Evolutionary conservation across 2,888 invertebrate species (phyloP).

Genomic region (Acrocera orbiculus): DNA sequence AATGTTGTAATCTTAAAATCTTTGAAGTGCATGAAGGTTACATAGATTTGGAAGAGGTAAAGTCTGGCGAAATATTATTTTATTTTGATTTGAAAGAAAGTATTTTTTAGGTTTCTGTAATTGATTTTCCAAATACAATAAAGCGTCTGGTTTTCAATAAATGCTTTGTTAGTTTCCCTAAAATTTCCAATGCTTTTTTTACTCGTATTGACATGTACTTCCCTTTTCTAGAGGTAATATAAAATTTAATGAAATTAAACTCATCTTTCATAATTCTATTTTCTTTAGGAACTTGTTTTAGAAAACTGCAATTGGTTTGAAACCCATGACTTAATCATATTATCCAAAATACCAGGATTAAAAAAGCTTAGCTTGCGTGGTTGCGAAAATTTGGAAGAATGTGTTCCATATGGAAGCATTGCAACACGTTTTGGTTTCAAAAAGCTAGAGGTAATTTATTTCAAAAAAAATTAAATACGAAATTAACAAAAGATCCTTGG

Average conservation of each 20-base stretch:
- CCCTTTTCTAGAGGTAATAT: conserved; percentile 20
- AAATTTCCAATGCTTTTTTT: conserved; percentile 23
- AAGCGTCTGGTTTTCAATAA: conserved; percentile 35
- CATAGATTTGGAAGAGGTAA: conserved; percentile 24
- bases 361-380: conserved; percentile 44
- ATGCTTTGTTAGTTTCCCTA: conserved; percentile 21
- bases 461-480: too few relatives aligned
- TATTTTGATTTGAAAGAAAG: not conserved
- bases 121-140: conserved; percentile 44
- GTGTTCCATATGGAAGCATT: conserved; percentile 59
- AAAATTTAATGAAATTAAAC: not conserved
- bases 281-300: conserved; percentile 44
- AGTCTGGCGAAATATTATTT: not conserved
- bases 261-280: conserved; percentile 2
- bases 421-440: conserved; percentile 51
- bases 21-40: conserved; percentile 25
- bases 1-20: conserved; percentile 19
- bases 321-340: conserved; percentile 49
- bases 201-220: conserved; percentile 25
- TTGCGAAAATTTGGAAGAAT: conserved; percentile 48
- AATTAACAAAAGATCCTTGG: too few relatives aligned
- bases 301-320: conserved; percentile 59
- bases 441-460: conserved; percentile 19
- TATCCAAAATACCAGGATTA: conserved; percentile 49
- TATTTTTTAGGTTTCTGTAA: conserved; percentile 34